Conservation (phyloP, 2,113 vertebrate species). For the Gymnobelideus leadbeateri region DNA sequence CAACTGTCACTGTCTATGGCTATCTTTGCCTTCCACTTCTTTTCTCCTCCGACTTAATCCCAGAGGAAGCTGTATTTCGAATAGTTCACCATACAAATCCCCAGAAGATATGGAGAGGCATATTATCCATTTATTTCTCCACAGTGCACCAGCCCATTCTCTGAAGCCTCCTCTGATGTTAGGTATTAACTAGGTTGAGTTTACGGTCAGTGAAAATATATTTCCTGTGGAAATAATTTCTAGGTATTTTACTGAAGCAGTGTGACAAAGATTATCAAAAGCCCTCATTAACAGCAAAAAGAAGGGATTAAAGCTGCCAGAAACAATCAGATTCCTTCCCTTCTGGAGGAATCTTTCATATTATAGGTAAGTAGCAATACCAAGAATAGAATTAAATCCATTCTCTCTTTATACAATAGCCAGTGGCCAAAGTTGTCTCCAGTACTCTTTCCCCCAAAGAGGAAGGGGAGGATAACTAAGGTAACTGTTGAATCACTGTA, state of each 20-base stretch:
- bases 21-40: constrained; percentile 11
- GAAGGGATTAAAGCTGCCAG: constrained; percentile 67
- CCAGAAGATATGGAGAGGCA: neutral
- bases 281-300: constrained; percentile 62
- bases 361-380: constrained; percentile 48
- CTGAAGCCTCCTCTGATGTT: constrained; percentile 49
- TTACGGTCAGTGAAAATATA: constrained; percentile 62
- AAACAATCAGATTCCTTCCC: constrained; percentile 65
- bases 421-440: neutral
- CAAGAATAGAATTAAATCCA: neutral
- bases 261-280: constrained; percentile 61
- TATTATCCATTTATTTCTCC: constrained; percentile 47
- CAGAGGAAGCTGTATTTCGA: neutral
- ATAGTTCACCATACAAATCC: neutral
- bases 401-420: constrained; percentile 24
- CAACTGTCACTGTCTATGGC: constrained; percentile 24
- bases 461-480: neutral
- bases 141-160: constrained; percentile 29
- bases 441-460: neutral
- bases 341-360: constrained; percentile 57
- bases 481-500: neutral
- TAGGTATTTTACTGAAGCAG: constrained; percentile 64
- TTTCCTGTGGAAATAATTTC: constrained; percentile 71
- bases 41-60: neutral
- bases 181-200: constrained; percentile 67